Percentiles rank a stretch among this genome's conserved stretches.
Conservation (phyloP, 1,140 invertebrate genomes). For the Dendroctonus ponderosae region DNA sequence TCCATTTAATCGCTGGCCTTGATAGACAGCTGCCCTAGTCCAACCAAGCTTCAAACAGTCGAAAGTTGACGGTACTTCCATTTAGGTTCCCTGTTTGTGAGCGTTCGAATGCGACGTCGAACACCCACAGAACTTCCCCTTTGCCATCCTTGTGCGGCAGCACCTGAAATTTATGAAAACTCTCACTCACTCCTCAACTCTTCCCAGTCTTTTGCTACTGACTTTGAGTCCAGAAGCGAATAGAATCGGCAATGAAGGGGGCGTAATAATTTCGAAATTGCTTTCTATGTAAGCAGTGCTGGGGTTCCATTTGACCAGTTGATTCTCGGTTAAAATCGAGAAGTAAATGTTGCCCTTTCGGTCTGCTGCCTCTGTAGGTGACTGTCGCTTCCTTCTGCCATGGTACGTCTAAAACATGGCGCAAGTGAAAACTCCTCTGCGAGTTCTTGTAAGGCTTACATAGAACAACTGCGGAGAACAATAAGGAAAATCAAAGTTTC, state of each 20-base stretch:
- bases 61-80: constrained; percentile 8
- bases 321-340: constrained; percentile 3
- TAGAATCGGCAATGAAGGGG: background rate
- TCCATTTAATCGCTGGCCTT: background rate
- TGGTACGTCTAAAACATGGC: background rate
- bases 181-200: too few species aligned
- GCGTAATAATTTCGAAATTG: background rate
- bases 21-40: background rate
- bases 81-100: constrained; percentile 2
- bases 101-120: background rate
- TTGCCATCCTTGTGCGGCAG: background rate
- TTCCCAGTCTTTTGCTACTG: too few species aligned
- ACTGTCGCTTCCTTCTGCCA: background rate
- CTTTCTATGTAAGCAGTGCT: background rate
- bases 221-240: background rate
- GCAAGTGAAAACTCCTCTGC: background rate
- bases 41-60: background rate
- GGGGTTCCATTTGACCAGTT: constrained; percentile 11
- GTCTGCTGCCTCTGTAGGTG: constrained; percentile 5
- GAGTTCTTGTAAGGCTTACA: constrained; percentile 1
- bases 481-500: constrained; percentile 1
- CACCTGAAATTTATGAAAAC: constrained; percentile 1
- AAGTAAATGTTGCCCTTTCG: constrained; percentile 19
- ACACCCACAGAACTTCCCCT: constrained; percentile 10
- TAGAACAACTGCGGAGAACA: constrained; percentile 4